A percentile compares a stretch with the other conserved stretches of the same genome.
phyloP scores from a whole-genome alignment of 2,888 invertebrate genomes.

The Athrips mouffetella region DNA sequence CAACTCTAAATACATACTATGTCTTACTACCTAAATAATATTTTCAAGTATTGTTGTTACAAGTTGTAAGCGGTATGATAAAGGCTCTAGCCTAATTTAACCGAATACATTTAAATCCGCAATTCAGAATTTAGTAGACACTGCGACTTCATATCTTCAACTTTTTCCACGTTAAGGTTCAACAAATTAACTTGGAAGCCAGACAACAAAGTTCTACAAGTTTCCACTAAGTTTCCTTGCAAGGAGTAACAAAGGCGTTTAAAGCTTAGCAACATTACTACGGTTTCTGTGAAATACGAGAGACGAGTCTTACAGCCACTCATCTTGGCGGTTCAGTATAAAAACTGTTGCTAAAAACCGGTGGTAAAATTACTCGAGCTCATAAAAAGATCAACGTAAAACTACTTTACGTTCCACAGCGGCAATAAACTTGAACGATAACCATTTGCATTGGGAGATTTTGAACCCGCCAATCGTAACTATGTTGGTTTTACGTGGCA shows the following conservation, averaged over 20 bases:
- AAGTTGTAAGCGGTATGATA: too few relatives aligned
- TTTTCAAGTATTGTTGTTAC: too few relatives aligned
- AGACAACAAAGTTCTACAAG: slow-evolving; percentile 6
- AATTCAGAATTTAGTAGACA: too few relatives aligned
- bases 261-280: not conserved
- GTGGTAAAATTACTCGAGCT: slow-evolving; percentile 9
- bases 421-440: not conserved
- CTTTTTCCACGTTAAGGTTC: too few relatives aligned
- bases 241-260: slow-evolving; percentile 6
- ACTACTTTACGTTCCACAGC: not conserved
- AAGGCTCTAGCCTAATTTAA: too few relatives aligned
- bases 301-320: not conserved
- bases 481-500: too few relatives aligned
- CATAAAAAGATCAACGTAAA: slow-evolving; percentile 8
- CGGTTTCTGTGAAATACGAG: slow-evolving; percentile 4
- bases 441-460: not conserved
- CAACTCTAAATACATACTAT: not conserved
- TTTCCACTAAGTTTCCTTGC: not conserved
- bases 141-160: too few relatives aligned
- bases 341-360: not conserved
- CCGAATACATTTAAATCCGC: too few relatives aligned
- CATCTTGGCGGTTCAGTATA: not conserved
- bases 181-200: too few relatives aligned
- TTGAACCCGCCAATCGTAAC: not conserved
- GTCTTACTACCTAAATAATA: too few relatives aligned